Evolutionary conservation across 1,140 invertebrate genomes (phyloP), one percentile per base, ranked within the genome.

Genomic region (Campoletis sonorensis): DNA sequence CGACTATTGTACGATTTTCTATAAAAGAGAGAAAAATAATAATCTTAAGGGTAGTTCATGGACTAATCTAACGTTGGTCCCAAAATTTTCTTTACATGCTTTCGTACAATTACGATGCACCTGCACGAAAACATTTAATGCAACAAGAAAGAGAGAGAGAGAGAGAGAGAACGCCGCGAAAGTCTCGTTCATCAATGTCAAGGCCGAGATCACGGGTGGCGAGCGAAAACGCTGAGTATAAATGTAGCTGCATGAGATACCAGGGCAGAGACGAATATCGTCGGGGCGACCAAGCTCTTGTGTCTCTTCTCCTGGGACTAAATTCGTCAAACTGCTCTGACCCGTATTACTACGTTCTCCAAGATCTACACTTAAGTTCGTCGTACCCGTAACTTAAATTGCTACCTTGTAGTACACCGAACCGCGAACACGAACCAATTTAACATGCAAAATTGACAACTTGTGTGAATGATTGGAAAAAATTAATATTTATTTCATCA

Each of bases 161-260:
- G n/a, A n/a, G n/a, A n/a, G n/a, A n/a, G n/a, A n/a, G n/a, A n/a
- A n/a, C n/a, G 73, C 33, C 73, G 73, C 51, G 73, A 77, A 77
- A 77, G 73, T 77, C 73, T 77, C 73, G 54, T 77, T 77, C 73
- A 77, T 77, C 73, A 77, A 77, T 77, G 73, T 77, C 73, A 77
- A 77, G 73, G 73, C 73, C 61, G 61, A 23, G 61, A 27, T 23
- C 45, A 15, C 72, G 51, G 5, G 73, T 58, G 54, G 54, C 54
- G 30, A 77, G 54, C 54, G 51, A 77, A 61, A 77, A 26, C 33
- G 26, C 26, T 11, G 73, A 27, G 26, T 27, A 61, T 33, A 77
- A 27, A 15, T 18, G n/a, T n/a, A 61, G 51, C 49, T n/a, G 61
- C 61, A 64, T 26, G 61, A 64, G 61, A 64, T 64, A 64, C 26